Conservation (phyloP, 2,888 invertebrate genomes). For the Ennomos fuscantarius region DNA sequence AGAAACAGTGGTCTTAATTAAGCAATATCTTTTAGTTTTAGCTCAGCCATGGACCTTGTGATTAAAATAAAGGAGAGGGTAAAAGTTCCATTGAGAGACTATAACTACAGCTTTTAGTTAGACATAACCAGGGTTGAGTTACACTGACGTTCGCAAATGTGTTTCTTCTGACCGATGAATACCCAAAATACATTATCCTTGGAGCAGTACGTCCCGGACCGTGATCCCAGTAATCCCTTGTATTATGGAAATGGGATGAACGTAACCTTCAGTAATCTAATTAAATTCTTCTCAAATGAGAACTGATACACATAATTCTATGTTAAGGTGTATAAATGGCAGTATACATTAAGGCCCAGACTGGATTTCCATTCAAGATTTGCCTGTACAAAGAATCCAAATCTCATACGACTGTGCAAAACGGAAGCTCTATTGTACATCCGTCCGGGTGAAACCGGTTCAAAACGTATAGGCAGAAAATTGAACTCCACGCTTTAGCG, state of each 20-base stretch:
- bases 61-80: conserved; percentile 7
- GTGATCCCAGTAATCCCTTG: conserved; percentile 22
- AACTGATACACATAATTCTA: conserved; percentile 3
- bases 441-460: conserved; percentile 21
- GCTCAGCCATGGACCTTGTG: conserved; percentile 2
- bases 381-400: conserved; percentile 13
- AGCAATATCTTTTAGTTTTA: conserved; percentile 19
- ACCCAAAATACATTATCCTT: conserved; percentile 6
- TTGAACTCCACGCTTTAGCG: conserved; percentile 20
- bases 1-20: conserved; percentile 21
- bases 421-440: conserved; percentile 22
- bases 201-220: conserved; percentile 9
- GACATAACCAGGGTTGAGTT: too few species aligned
- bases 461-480: conserved; percentile 26
- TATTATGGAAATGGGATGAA: conserved; percentile 31
- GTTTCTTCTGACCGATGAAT: background rate
- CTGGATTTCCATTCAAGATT: conserved; percentile 6
- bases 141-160: background rate
- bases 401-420: conserved; percentile 12
- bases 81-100: background rate
- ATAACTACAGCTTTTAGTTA: too few species aligned
- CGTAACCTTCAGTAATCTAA: conserved; percentile 24
- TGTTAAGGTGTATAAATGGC: too few species aligned
- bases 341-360: background rate
- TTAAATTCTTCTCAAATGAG: conserved; percentile 17